Percentiles rank a stretch among this genome's conserved stretches.
Conservation (phyloP, 37 sponge, comb jelly and placozoan genomes). For the Crambe crambe region DNA sequence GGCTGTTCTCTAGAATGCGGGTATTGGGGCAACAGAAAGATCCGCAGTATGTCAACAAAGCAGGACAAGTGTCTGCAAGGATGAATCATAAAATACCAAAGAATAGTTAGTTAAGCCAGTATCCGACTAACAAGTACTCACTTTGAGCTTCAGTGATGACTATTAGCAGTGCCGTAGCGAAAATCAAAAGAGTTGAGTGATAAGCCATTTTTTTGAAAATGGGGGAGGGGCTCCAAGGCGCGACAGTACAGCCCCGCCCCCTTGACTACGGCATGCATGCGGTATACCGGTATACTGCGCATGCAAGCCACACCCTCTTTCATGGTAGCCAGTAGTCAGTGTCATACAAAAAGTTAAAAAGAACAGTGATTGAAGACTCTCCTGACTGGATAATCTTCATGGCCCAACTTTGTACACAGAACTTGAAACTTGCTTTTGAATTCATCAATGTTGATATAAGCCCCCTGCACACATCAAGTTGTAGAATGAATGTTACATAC, state of each 20-base stretch:
- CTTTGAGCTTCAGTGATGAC: neutral
- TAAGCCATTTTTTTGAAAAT: no score
- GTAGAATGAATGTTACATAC: no score
- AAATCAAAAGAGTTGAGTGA: neutral
- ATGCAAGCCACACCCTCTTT: no score
- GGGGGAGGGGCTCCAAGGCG: no score
- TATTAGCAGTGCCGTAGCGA: neutral
- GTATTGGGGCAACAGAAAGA: neutral
- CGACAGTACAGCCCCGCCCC: no score
- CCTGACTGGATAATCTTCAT: slow-evolving; percentile 2
- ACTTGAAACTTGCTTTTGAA: slow-evolving; percentile 62
- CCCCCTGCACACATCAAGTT: slow-evolving; percentile 23
- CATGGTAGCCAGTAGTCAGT: no score
- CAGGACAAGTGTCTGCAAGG: no score
- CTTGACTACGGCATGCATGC: no score
- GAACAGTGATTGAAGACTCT: slow-evolving; percentile 34
- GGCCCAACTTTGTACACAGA: slow-evolving; percentile 16
- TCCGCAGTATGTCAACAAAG: neutral
- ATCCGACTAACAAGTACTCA: neutral
- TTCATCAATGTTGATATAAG: slow-evolving; percentile 71
- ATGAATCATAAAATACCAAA: no score
- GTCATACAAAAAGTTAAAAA: no score
- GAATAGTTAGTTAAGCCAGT: neutral
- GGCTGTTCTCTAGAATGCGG: neutral
- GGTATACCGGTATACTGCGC: neutral